These are phyloP conservation scores for Pachypanchax playfairii DNA, from an alignment of 2,113 vertebrate genomes.

Conservation along the genomic window DNA sequence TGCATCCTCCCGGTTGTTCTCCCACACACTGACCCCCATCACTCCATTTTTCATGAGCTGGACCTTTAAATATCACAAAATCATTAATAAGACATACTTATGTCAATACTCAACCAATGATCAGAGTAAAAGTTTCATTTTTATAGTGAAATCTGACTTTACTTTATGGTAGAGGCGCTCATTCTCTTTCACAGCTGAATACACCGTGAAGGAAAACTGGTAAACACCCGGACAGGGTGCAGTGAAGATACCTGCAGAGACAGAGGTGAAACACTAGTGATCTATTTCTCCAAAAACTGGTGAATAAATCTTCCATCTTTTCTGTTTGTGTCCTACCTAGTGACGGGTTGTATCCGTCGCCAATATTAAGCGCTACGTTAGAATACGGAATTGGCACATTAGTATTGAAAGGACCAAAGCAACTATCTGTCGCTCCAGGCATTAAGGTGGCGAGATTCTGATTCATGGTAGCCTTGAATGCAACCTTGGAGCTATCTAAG, in stretches of 20 bases:
- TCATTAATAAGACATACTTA: too few relatives aligned
- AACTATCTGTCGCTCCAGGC: constrained; percentile 7
- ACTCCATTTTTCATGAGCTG: constrained; percentile 62
- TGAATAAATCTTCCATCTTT: not conserved
- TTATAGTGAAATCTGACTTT: not conserved
- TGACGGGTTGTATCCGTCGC: constrained; percentile 66
- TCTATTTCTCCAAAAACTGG: not conserved
- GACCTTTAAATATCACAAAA: constrained; percentile 38
- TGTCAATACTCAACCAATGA: too few relatives aligned
- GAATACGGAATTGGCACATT: constrained; percentile 68
- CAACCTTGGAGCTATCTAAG: constrained; percentile 55
- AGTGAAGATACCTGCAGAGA: constrained; percentile 71
- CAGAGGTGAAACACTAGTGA: not conserved
- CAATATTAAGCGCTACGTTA: constrained; percentile 61
- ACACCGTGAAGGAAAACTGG: constrained; percentile 67
- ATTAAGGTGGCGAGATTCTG: rapidly evolving
- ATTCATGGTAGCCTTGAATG: constrained; percentile 67
- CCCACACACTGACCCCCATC: constrained; percentile 54
- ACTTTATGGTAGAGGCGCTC: constrained; percentile 70
- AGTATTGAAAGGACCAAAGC: constrained; percentile 77
- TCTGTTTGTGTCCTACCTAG: constrained; percentile 59
- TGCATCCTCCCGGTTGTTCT: constrained; percentile 74
- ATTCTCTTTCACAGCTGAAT: constrained; percentile 41
- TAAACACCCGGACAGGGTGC: constrained; percentile 66
- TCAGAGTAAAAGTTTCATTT: not conserved